phyloP scores from a whole-genome alignment of 2,888 invertebrate genomes.

The Archips crataeganus region DNA sequence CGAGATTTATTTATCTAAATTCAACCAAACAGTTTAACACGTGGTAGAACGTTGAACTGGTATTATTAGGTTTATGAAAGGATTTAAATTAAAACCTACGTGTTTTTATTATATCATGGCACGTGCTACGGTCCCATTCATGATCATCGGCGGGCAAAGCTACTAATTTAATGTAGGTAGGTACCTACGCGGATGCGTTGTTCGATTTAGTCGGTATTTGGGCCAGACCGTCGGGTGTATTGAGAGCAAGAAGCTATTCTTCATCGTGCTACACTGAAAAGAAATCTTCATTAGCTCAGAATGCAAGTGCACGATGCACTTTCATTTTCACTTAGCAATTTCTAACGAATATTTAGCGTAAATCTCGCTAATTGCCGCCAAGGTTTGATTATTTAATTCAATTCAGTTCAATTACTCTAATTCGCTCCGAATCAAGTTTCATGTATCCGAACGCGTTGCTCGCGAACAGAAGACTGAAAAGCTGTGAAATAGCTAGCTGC shows the following conservation, averaged over 20 bases:
- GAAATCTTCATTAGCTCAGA: constrained; percentile 54
- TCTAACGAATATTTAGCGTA: constrained; percentile 44
- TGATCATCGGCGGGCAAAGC: constrained; percentile 35
- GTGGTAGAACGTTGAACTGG: constrained; percentile 3
- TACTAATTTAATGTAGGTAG: background rate
- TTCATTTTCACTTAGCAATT: constrained; percentile 66
- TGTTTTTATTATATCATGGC: constrained; percentile 1
- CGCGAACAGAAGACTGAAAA: constrained; percentile 48
- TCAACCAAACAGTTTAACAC: constrained; percentile 29
- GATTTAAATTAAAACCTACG: background rate
- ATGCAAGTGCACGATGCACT: constrained; percentile 52
- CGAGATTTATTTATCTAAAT: constrained; percentile 1
- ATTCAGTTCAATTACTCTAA: background rate
- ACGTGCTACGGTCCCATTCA: constrained; percentile 40
- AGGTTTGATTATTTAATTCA: background rate
- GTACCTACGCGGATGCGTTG: constrained; percentile 10
- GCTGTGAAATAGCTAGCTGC: constrained; percentile 65
- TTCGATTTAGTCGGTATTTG: constrained; percentile 63
- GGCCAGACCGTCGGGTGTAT: constrained; percentile 63
- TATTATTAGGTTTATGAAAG: constrained; percentile 11
- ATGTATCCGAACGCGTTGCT: constrained; percentile 14
- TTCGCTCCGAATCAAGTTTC: constrained; percentile 16
- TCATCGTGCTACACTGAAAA: constrained; percentile 58
- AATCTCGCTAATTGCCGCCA: background rate
- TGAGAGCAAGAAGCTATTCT: constrained; percentile 74